These are phyloP conservation scores for Rallus crepitans DNA, from an alignment of 2,797 vertebrate genomes.

Conservation along the genomic window DNA sequence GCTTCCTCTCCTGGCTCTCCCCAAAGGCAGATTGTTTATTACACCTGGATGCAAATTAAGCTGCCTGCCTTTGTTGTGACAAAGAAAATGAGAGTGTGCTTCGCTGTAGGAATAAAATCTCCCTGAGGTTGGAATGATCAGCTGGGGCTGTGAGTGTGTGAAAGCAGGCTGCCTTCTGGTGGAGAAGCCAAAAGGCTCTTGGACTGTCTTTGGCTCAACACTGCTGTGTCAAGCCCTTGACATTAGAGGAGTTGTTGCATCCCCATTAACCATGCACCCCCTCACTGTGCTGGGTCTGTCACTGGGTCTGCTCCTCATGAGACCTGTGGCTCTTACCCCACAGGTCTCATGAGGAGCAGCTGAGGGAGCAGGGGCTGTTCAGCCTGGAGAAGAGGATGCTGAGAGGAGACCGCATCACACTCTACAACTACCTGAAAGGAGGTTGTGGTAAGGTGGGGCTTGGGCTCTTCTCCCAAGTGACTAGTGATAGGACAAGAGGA, in stretches of 20 bases:
- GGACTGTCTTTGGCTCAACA: not conserved
- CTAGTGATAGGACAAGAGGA: too few species aligned
- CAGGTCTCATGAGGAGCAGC: too few species aligned
- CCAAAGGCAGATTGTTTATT: slow-evolving; percentile 47
- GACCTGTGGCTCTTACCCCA: not conserved
- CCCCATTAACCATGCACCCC: not conserved
- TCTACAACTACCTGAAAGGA: too few species aligned
- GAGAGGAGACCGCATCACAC: too few species aligned
- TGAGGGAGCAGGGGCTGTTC: too few species aligned
- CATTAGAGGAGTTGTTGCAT: accelerated
- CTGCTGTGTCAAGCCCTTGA: not conserved
- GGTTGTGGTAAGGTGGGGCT: too few species aligned
- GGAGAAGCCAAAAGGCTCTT: not conserved
- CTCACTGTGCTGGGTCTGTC: accelerated
- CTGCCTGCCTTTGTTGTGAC: not conserved
- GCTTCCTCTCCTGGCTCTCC: slow-evolving; percentile 3
- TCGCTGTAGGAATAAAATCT: not conserved
- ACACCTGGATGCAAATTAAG: slow-evolving; percentile 45
- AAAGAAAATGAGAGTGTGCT: not conserved
- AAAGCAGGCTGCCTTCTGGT: not conserved
- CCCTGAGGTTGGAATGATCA: not conserved
- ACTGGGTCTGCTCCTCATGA: too few species aligned
- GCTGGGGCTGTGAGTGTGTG: accelerated
- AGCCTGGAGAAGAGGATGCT: too few species aligned
- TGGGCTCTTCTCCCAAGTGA: too few species aligned